Evolutionary conservation across 2,888 invertebrate species (phyloP).

Genomic region (Mimas tiliae): DNA sequence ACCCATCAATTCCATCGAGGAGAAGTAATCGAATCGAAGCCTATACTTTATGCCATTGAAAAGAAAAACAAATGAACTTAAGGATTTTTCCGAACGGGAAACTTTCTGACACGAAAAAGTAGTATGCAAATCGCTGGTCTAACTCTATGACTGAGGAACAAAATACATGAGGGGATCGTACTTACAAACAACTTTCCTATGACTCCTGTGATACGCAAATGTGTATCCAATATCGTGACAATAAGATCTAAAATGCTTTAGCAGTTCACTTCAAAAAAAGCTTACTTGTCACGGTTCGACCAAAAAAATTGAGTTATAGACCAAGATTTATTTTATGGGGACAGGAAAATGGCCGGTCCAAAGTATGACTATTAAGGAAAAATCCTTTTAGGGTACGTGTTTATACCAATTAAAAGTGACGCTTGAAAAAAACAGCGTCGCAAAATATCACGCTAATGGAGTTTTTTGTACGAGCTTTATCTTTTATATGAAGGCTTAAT

Average conservation of each 20-base stretch:
- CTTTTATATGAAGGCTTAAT: conserved; percentile 6
- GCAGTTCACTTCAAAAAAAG: conserved; percentile 6
- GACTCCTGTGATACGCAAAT: neutral
- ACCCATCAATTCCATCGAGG: neutral
- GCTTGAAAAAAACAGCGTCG: neutral
- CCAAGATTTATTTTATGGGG: conserved; percentile 46
- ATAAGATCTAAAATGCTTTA: neutral
- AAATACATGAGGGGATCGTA: conserved; percentile 23
- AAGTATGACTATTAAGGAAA: conserved; percentile 37
- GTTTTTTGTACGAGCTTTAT: conserved; percentile 8
- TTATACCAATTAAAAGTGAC: conserved; percentile 38
- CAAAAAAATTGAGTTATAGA: conserved; percentile 43
- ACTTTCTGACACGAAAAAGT: conserved; percentile 22
- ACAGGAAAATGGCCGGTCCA: conserved; percentile 37
- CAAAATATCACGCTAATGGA: neutral
- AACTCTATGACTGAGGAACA: conserved; percentile 15
- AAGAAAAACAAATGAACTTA: conserved; percentile 13
- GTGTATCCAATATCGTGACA: neutral
- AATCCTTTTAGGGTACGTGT: conserved; percentile 34
- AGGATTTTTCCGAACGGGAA: conserved; percentile 25
- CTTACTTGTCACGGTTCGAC: conserved; percentile 34
- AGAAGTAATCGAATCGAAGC: neutral
- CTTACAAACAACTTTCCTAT: conserved; percentile 15
- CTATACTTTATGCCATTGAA: neutral
- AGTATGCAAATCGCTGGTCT: conserved; percentile 23